Percentiles rank a stretch among this genome's conserved stretches.
Evolutionary conservation across 2,888 invertebrate species (phyloP).

Genomic region (Reticulitermes lucifugus): DNA sequence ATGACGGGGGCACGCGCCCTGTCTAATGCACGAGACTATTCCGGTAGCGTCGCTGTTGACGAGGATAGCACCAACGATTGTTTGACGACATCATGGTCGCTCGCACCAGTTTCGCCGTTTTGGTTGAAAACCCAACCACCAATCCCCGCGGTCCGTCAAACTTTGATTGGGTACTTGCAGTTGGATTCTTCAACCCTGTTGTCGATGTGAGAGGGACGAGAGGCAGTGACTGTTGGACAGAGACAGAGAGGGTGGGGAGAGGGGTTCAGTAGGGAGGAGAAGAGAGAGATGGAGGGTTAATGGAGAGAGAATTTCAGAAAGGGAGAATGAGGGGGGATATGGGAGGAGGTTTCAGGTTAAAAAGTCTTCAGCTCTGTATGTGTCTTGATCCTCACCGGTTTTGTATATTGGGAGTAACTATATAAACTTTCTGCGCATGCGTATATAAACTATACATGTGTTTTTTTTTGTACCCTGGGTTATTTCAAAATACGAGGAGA

Average conservation of each 20-base stretch:
- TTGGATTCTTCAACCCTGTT: constrained; percentile 64
- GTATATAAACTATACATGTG: constrained; percentile 33
- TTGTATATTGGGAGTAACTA: constrained; percentile 23
- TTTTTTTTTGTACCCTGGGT: constrained; percentile 12
- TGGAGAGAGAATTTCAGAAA: constrained; percentile 61
- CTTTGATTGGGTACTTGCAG: constrained; percentile 70
- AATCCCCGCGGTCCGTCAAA: constrained; percentile 64
- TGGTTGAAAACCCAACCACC: constrained; percentile 33
- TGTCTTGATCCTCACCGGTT: constrained; percentile 28
- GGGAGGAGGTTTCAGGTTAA: constrained; percentile 46
- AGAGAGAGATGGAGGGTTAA: constrained; percentile 59
- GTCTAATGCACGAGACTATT: constrained; percentile 5
- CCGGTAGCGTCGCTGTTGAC: constrained; percentile 11
- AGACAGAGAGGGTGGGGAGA: constrained; percentile 28
- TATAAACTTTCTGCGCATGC: constrained; percentile 50
- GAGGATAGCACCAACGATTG: constrained; percentile 10
- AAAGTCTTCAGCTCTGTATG: constrained; percentile 56
- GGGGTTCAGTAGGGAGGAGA: constrained; percentile 28
- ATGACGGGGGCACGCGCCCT: constrained; percentile 25
- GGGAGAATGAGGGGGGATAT: constrained; percentile 53
- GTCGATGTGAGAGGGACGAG: constrained; percentile 47
- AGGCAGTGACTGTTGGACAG: constrained; percentile 14
- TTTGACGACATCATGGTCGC: constrained; percentile 25
- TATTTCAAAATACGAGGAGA: constrained; percentile 10
- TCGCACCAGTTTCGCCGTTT: constrained; percentile 28